Percentiles rank a stretch among this genome's conserved stretches.
These are phyloP conservation scores for Miniopterus natalensis DNA, from an alignment of 2,113 vertebrate genomes.

Conservation along the genomic window DNA sequence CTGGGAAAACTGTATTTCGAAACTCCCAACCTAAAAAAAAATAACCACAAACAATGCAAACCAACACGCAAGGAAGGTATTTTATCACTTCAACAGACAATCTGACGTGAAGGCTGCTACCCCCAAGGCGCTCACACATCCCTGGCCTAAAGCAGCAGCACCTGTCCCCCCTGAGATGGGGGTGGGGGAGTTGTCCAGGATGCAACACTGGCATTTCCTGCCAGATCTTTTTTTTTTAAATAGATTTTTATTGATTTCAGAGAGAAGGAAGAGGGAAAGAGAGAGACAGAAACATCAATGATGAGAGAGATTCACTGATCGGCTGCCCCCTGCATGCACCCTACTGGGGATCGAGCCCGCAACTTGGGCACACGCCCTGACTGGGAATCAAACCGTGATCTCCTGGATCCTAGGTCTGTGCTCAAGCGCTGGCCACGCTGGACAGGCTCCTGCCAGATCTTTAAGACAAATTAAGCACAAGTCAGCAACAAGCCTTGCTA, in stretches of 20 bases:
- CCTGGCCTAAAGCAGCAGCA: not conserved
- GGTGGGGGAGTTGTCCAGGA: rapidly evolving
- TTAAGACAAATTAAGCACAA: too few species aligned
- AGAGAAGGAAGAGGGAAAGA: too few species aligned
- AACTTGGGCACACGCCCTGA: too few species aligned
- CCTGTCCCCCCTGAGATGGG: not conserved
- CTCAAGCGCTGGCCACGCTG: too few species aligned
- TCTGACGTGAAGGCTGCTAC: not conserved
- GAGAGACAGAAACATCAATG: too few species aligned
- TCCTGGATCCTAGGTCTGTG: too few species aligned
- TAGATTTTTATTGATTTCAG: too few species aligned
- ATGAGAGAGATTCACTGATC: too few species aligned
- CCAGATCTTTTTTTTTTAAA: not conserved
- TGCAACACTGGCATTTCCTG: not conserved
- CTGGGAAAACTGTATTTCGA: too few species aligned
- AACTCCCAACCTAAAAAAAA: not conserved
- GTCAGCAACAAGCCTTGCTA: not conserved
- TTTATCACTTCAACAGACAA: not conserved
- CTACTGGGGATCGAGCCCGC: too few species aligned
- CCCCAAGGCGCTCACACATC: rapidly evolving
- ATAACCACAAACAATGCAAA: not conserved
- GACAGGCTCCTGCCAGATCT: not conserved
- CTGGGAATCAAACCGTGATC: too few species aligned
- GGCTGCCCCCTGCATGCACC: too few species aligned
- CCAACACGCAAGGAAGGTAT: not conserved